phyloP scores from a whole-genome alignment of 2,797 vertebrate genomes.

The Melanotaenia parkinsoni region DNA sequence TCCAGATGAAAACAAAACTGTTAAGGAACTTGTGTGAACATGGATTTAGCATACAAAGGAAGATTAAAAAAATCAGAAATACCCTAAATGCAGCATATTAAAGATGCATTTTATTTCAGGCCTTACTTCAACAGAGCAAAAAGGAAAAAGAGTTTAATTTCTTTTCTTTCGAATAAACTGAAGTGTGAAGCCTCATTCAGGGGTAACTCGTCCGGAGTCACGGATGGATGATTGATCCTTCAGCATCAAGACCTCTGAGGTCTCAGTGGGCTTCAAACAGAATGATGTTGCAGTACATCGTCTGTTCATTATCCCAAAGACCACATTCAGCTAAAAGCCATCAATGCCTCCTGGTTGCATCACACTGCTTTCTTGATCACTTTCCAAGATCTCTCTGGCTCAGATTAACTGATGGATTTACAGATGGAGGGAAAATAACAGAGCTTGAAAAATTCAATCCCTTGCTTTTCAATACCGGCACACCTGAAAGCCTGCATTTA shows the following conservation, averaged over 20 bases:
- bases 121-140: too few species aligned
- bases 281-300: neutral
- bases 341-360: neutral
- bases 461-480: neutral
- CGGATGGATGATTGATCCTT: conserved; percentile 7
- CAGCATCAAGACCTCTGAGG: neutral
- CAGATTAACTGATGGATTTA: neutral
- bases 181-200: conserved; percentile 10
- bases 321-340: neutral
- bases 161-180: too few species aligned
- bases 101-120: too few species aligned
- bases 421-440: neutral
- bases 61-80: too few species aligned
- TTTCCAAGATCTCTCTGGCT: neutral
- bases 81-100: too few species aligned
- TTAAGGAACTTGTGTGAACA: too few species aligned
- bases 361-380: conserved; percentile 5
- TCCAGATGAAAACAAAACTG: too few species aligned
- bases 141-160: too few species aligned
- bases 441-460: neutral
- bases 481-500: neutral
- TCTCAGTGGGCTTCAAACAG: neutral
- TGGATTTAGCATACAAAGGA: too few species aligned
- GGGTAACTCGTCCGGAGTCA: neutral
- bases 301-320: conserved; percentile 2